Conservation (phyloP, 1,140 invertebrate genomes). For the Drosophila mauritiana region DNA sequence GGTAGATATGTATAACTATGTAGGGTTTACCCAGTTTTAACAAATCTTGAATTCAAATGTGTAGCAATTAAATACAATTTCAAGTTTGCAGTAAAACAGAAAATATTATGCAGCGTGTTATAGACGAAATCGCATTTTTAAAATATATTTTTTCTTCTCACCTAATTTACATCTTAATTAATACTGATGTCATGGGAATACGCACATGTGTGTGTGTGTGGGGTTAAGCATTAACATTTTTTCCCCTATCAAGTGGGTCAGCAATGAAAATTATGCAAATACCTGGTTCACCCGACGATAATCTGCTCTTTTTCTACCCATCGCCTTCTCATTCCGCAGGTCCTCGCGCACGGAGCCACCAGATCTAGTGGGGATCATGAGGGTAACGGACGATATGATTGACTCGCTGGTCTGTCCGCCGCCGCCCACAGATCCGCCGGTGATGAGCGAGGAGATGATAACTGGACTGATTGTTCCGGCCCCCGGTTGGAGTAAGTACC, state of each 20-base stretch:
- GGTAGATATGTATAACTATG: too few species aligned
- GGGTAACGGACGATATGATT: slow-evolving; percentile 96
- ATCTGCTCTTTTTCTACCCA: background rate
- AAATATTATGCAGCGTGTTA: background rate
- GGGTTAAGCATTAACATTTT: background rate
- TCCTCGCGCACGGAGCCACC: slow-evolving; percentile 97
- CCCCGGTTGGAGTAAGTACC: slow-evolving; percentile 94
- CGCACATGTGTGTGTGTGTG: background rate
- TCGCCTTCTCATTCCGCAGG: slow-evolving; percentile 64
- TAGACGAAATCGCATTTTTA: too few species aligned
- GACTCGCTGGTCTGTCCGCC: slow-evolving; percentile 97
- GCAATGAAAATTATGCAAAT: slow-evolving; percentile 23
- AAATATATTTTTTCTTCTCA: background rate
- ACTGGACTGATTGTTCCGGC: slow-evolving; percentile 97
- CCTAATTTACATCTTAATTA: slow-evolving; percentile 6
- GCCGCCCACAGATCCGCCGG: slow-evolving; percentile 95
- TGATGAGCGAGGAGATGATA: slow-evolving; percentile 98
- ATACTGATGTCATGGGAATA: slow-evolving; percentile 3
- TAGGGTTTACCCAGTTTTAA: too few species aligned
- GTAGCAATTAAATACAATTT: too few species aligned
- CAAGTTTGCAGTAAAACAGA: too few species aligned
- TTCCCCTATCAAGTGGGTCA: background rate
- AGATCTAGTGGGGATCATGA: slow-evolving; percentile 92
- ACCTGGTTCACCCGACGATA: background rate
- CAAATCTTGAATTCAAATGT: too few species aligned